phyloP scores from a whole-genome alignment of 2,113 vertebrate species.

The Silurus glanis region DNA sequence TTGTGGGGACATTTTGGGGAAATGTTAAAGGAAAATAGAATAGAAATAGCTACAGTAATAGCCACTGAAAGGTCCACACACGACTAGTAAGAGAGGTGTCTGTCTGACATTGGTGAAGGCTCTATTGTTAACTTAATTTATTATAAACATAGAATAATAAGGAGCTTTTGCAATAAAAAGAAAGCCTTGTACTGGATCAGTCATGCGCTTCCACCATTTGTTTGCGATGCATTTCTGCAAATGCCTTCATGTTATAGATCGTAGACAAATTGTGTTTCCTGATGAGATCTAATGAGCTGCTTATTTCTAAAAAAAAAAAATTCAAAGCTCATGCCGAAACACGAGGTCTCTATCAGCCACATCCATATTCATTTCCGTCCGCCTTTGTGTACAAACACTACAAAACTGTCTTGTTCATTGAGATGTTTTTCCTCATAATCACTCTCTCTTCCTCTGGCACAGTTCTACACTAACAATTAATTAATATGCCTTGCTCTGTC shows the following conservation, averaged over 20 bases:
- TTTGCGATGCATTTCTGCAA: neutral
- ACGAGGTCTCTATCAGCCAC: constrained; percentile 24
- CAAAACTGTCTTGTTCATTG: constrained; percentile 46
- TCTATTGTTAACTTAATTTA: neutral
- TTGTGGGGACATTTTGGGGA: neutral
- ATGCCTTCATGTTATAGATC: neutral
- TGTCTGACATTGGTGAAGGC: neutral
- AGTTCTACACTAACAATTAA: constrained; percentile 62
- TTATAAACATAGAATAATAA: neutral
- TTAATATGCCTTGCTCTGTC: constrained; percentile 64
- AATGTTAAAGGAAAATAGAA: neutral
- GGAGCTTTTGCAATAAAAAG: neutral
- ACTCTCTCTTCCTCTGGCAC: constrained; percentile 49
- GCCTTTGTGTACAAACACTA: constrained; percentile 43
- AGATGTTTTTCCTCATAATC: constrained; percentile 57
- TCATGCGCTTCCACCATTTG: neutral
- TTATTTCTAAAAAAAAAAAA: constrained; percentile 21
- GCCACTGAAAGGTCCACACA: neutral
- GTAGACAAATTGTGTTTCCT: neutral
- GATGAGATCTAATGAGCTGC: constrained; percentile 4
- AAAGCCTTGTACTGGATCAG: neutral
- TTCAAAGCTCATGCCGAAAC: constrained; percentile 4
- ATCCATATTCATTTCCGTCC: constrained; percentile 29
- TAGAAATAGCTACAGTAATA: neutral
- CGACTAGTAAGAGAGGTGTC: neutral